Evolutionary conservation across 2,888 invertebrate species (phyloP).

Genomic region (Chaetogeoica ovagalla): DNA sequence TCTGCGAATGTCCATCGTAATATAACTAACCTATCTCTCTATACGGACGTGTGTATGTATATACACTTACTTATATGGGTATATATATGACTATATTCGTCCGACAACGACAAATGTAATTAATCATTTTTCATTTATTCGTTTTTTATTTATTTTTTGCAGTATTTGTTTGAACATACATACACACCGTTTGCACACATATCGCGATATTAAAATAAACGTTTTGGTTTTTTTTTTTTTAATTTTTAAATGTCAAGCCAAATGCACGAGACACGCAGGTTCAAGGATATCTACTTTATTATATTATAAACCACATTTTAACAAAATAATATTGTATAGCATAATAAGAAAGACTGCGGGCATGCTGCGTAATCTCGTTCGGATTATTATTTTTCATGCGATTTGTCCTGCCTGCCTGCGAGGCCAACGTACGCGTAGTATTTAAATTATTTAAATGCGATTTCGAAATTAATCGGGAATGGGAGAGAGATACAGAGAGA

Average conservation of each 20-base stretch:
- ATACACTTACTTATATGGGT: background rate
- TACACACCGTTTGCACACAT: constrained; percentile 10
- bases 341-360: too few relatives aligned
- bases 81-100: constrained; percentile 10
- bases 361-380: constrained; percentile 6
- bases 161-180: constrained; percentile 34
- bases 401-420: constrained; percentile 35
- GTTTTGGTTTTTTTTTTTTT: constrained; percentile 2
- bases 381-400: constrained; percentile 39
- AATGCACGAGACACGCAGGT: constrained; percentile 42
- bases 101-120: constrained; percentile 15
- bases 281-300: constrained; percentile 49
- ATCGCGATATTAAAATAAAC: constrained; percentile 37
- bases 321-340: background rate
- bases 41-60: background rate
- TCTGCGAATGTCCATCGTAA: background rate
- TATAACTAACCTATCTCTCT: constrained; percentile 26
- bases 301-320: background rate
- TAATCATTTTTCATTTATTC: constrained; percentile 12
- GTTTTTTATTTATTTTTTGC: background rate
- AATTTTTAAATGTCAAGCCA: constrained; percentile 39
- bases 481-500: background rate
- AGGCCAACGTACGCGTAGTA: constrained; percentile 22
- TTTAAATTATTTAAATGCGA: constrained; percentile 26
- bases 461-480: constrained; percentile 30